phyloP scores from a whole-genome alignment of 2,113 vertebrate genomes.

The Furnarius figulus region DNA sequence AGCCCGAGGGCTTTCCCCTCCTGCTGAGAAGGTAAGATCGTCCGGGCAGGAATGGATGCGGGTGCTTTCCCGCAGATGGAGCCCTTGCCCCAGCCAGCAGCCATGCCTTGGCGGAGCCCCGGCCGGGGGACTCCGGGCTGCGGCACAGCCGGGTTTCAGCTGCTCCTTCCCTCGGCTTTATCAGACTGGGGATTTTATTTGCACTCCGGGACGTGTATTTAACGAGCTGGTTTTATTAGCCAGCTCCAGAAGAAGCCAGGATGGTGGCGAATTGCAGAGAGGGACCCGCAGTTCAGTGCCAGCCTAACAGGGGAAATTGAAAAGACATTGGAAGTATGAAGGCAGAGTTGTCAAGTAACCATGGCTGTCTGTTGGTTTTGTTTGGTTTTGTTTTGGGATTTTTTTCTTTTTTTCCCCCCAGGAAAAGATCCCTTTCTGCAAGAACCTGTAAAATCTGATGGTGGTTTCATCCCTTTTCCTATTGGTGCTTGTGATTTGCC shows the following conservation, averaged over 20 bases:
- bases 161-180: background rate
- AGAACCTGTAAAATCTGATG: background rate
- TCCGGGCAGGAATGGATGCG: background rate
- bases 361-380: too few species aligned
- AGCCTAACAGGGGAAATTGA: background rate
- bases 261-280: background rate
- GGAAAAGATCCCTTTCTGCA: background rate
- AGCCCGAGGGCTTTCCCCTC: background rate
- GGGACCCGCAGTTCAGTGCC: background rate
- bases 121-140: background rate
- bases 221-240: background rate
- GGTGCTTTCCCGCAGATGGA: slow-evolving; percentile 69
- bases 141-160: background rate
- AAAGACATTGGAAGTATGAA: background rate
- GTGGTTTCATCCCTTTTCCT: background rate
- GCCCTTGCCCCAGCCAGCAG: slow-evolving; percentile 65
- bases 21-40: fast-evolving
- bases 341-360: background rate
- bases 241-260: background rate
- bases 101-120: background rate
- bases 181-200: background rate
- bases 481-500: fast-evolving
- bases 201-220: background rate
- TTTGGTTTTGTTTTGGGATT: too few species aligned
- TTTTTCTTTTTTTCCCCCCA: too few species aligned